Conservation (phyloP, 1,140 invertebrate species). For the Linepithema humile region DNA sequence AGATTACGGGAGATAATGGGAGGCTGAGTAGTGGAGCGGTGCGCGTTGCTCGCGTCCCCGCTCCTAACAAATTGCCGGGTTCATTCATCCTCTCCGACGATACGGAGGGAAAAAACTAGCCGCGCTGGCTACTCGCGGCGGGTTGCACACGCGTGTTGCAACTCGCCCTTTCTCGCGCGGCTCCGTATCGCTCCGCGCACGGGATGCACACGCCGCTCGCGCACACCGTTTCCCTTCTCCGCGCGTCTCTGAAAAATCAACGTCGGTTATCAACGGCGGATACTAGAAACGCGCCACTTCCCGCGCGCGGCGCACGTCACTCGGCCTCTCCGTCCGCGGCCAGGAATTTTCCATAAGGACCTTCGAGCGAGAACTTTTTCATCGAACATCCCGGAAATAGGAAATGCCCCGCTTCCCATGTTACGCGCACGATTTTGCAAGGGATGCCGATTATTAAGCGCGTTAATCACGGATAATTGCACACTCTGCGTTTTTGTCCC, state of each 20-base stretch:
- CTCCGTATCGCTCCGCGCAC: constrained; percentile 30
- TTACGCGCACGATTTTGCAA: constrained; percentile 13
- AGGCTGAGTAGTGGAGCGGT: constrained; percentile 70
- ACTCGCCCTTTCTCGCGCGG: constrained; percentile 60
- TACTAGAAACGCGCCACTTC: constrained; percentile 26
- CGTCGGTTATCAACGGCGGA: constrained; percentile 36
- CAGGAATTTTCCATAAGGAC: background rate
- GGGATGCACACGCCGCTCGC: background rate
- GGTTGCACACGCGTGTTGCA: constrained; percentile 28
- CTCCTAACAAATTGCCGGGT: constrained; percentile 83
- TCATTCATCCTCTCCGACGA: constrained; percentile 83
- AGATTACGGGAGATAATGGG: constrained; percentile 83
- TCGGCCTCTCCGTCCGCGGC: background rate
- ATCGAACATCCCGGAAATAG: constrained; percentile 12
- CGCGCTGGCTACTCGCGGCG: constrained; percentile 64
- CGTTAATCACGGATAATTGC: constrained; percentile 8
- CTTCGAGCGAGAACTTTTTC: background rate
- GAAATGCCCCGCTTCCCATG: constrained; percentile 20
- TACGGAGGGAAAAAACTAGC: constrained; percentile 81
- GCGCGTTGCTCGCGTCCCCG: constrained; percentile 74
- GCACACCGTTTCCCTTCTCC: constrained; percentile 8
- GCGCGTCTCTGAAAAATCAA: background rate
- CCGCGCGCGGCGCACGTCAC: constrained; percentile 9
- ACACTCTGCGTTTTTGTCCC: background rate
- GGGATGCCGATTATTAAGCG: background rate